Evolutionary conservation across 2,797 vertebrate species (phyloP), one percentile per base, ranked within the genome.

Genomic region (Notamacropus eugenii): DNA sequence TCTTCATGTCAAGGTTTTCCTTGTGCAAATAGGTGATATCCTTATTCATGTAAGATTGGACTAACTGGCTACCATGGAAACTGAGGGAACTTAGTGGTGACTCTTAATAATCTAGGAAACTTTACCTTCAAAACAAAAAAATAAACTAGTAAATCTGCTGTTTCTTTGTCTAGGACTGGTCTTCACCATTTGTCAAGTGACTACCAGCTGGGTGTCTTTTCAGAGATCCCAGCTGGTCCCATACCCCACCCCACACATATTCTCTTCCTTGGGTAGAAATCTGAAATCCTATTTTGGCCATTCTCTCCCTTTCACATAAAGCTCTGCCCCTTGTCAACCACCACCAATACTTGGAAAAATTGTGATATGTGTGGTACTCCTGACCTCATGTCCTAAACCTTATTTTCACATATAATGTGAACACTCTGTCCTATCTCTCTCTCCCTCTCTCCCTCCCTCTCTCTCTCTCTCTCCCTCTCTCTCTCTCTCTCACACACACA

Each of bases 61-160:
- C 27, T 55, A 13, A 12, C 1, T 55, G n/a, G 54, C 54, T 58
- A 14, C 58, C 90, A 67, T 40, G 57, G 95, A 90, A 50, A 58
- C 1, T 87, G 74, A 87, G 40, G 40, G 74, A 74, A 16, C 34
- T 29, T 93, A 55, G 28, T 40, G 92, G n/a, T n/a, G n/a, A 93
- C 57, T 93, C 58, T 94, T 94, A 93, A 46, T 50, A 46, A 87
- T 87, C 74, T 50, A 50, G 74, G 24, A 87, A 87, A 8, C 74
- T 50, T 27, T 54, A 13, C 31, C 55, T 90, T 55, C 34, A 90
- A 54, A 90, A 55, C 55, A 56, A 82, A 22, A 28, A 34, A 91
- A n/a, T 62, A 90, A 67, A 14, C 27, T 22, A 93, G 52, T n/a
- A 55, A 58, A 54, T 54, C 74, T 91, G 91, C 57, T 0, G 11